Conservation (phyloP, 1,140 invertebrate species). For the Caenorhabditis remanei region DNA sequence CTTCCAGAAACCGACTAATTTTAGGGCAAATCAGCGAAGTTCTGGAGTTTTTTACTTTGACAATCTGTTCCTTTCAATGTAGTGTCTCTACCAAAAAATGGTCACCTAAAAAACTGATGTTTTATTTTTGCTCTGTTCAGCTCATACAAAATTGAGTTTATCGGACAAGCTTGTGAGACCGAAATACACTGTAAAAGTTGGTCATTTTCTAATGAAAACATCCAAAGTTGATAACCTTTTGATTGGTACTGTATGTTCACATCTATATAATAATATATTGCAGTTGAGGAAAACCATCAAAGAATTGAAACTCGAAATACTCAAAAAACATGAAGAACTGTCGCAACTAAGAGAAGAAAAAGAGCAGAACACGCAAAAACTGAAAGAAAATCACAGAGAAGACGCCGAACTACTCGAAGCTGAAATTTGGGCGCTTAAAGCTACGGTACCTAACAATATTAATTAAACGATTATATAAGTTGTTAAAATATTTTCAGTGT, state of each 20-base stretch:
- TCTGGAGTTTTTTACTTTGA: no score
- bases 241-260: no score
- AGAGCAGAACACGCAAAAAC: not conserved
- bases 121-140: no score
- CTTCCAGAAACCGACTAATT: no score
- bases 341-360: not conserved
- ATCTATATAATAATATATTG: not conserved
- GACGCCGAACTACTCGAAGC: constrained; percentile 21
- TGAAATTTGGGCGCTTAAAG: constrained; percentile 21
- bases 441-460: not conserved
- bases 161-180: no score
- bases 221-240: no score
- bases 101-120: no score
- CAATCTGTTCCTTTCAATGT: no score
- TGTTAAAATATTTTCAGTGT: not conserved
- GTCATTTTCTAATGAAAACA: not conserved
- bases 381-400: constrained; percentile 22
- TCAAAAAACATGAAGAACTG: constrained; percentile 7
- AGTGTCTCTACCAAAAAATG: no score
- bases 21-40: no score
- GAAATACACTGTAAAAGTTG: no score
- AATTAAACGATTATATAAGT: not conserved
- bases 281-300: constrained; percentile 17
- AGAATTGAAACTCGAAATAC: constrained; percentile 5
- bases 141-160: no score